Conservation (phyloP, 2,113 vertebrate species). For the Rhabdornis inornatus region DNA sequence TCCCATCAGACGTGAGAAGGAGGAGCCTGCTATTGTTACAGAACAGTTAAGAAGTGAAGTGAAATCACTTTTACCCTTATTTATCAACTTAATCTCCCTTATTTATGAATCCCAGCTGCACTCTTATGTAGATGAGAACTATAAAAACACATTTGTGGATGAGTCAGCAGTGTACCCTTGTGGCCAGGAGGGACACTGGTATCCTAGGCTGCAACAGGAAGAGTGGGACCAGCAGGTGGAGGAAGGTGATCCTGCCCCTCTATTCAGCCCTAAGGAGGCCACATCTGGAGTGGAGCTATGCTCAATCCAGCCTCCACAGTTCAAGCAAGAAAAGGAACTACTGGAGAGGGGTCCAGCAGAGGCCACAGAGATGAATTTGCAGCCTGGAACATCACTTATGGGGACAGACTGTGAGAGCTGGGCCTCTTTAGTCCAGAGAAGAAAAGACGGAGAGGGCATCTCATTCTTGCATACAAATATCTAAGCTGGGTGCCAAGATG, state of each 20-base stretch:
- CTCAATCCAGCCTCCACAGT: rapidly evolving
- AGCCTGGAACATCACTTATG: background rate
- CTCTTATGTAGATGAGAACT: background rate
- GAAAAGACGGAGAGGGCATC: background rate
- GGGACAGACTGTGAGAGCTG: too few relatives aligned
- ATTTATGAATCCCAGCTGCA: background rate
- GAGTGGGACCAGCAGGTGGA: background rate
- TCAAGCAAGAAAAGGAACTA: background rate
- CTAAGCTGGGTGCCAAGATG: background rate
- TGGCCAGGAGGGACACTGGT: background rate
- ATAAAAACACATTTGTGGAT: background rate
- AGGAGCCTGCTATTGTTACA: background rate
- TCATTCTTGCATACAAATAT: background rate
- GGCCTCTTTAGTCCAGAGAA: background rate
- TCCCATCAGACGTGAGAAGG: background rate
- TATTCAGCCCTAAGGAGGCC: background rate
- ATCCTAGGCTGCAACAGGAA: background rate
- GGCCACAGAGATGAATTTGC: background rate
- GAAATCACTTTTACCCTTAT: background rate
- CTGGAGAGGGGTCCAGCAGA: background rate
- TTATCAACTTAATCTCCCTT: background rate
- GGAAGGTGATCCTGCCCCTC: background rate
- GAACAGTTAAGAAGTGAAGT: background rate
- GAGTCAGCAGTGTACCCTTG: background rate
- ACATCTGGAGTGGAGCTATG: background rate